phyloP scores from a whole-genome alignment of 2,797 vertebrate genomes.

The Lagorchestes hirsutus region DNA sequence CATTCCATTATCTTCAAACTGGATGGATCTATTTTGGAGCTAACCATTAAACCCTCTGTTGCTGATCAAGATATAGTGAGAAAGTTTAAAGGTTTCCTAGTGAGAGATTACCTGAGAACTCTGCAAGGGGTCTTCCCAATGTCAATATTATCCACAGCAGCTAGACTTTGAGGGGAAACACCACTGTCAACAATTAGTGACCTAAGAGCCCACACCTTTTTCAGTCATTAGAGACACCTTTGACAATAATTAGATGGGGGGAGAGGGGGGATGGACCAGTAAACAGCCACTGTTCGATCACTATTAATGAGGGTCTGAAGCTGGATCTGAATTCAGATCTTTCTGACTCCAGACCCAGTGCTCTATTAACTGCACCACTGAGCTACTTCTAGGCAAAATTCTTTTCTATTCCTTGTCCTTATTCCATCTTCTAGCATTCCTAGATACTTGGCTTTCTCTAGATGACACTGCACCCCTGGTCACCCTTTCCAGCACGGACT shows the following conservation, averaged over 20 bases:
- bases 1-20: neutral
- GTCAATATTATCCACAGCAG: neutral
- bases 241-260: neutral
- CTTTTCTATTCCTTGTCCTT: neutral
- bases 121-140: neutral
- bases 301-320: neutral
- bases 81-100: neutral
- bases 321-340: neutral
- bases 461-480: neutral
- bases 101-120: neutral
- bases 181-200: neutral
- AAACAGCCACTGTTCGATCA: neutral
- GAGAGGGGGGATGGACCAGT: no score
- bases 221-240: neutral
- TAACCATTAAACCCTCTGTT: neutral
- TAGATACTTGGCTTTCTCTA: neutral
- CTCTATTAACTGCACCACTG: neutral
- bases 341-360: neutral
- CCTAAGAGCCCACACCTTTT: neutral
- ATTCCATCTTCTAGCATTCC: neutral
- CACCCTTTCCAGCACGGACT: neutral
- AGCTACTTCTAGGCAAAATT: neutral
- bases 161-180: neutral
- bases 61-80: neutral
- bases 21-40: neutral